Conservation (phyloP, 2,113 vertebrate genomes). For the Rynchops niger region DNA sequence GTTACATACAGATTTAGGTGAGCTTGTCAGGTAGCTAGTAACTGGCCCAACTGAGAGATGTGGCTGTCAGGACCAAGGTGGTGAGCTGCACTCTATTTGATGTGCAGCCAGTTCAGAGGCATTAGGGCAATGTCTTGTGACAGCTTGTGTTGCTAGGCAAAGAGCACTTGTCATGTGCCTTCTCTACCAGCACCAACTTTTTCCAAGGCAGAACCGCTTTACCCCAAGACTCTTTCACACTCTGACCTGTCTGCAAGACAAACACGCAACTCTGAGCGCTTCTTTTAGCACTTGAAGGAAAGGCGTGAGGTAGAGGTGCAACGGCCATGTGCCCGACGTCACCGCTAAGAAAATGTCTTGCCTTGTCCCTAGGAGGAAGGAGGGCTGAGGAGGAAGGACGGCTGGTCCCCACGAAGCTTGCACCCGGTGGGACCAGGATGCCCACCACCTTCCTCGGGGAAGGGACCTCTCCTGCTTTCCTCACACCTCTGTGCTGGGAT, state of each 20-base stretch:
- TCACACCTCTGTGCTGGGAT: accelerated
- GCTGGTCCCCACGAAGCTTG: neutral
- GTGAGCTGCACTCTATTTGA: neutral
- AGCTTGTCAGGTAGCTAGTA: neutral
- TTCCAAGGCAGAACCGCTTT: neutral
- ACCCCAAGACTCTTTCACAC: neutral
- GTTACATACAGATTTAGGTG: neutral
- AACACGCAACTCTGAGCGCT: neutral
- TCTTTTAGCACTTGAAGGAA: neutral
- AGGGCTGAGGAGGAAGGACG: neutral
- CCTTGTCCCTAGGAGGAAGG: neutral
- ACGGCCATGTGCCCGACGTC: neutral
- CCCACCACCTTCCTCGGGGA: neutral
- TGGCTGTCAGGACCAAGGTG: neutral
- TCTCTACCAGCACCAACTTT: neutral
- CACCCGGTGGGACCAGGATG: neutral
- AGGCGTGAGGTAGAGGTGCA: neutral
- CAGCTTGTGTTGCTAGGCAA: neutral
- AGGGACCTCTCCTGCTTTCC: neutral
- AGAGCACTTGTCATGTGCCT: neutral
- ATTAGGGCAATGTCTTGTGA: neutral
- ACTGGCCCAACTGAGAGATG: neutral
- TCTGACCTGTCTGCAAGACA: neutral
- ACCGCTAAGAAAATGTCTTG: neutral
- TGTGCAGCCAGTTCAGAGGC: neutral